phyloP scores from a whole-genome alignment of 2,888 invertebrate genomes.

The Taphrorychus bicolor region DNA sequence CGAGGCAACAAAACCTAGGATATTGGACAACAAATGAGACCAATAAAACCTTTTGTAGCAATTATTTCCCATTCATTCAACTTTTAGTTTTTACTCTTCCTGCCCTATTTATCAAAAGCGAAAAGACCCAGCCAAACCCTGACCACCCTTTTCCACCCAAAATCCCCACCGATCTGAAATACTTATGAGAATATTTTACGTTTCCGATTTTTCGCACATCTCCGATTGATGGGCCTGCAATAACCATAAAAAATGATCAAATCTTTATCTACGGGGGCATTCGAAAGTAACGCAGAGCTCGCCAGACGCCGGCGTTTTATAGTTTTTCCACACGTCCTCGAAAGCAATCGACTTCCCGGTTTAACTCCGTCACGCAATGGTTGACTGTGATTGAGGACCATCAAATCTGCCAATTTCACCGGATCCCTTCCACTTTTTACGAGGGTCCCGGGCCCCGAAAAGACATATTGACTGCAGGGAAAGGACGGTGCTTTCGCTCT shows the following conservation, averaged over 20 bases:
- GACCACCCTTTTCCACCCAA: too few species aligned
- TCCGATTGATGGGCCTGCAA: too few species aligned
- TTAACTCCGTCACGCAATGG: slow-evolving; percentile 39
- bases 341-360: slow-evolving; percentile 25
- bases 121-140: too few species aligned
- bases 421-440: slow-evolving; percentile 50
- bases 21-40: too few species aligned
- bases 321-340: slow-evolving; percentile 24
- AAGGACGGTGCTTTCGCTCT: slow-evolving; percentile 14
- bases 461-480: slow-evolving; percentile 22
- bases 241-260: neutral
- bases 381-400: slow-evolving; percentile 55
- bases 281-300: neutral
- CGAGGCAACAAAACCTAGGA: too few species aligned
- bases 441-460: slow-evolving; percentile 12
- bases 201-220: too few species aligned
- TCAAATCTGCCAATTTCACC: slow-evolving; percentile 56
- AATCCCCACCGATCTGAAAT: too few species aligned
- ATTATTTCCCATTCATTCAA: too few species aligned
- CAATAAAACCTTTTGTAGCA: too few species aligned
- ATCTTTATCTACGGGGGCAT: neutral
- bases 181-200: too few species aligned
- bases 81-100: too few species aligned
- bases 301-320: slow-evolving; percentile 19
- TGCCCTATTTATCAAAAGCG: too few species aligned